A percentile compares a stretch with the other conserved stretches of the same genome.
These are phyloP conservation scores for Drosophila anomelani DNA, from an alignment of 2,888 invertebrate species.

Conservation along the genomic window DNA sequence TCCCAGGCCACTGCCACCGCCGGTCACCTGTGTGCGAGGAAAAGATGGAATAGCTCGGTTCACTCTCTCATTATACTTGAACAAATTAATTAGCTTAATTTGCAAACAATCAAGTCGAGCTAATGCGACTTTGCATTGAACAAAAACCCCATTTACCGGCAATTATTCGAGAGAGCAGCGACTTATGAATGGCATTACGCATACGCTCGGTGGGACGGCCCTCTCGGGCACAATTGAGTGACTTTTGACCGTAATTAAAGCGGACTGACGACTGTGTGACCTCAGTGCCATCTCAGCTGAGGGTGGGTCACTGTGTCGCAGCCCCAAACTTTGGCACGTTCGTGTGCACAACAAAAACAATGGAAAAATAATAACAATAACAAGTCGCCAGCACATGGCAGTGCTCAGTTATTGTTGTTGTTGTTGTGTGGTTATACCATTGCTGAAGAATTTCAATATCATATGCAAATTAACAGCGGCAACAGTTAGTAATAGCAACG, in stretches of 20 bases:
- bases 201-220: slow-evolving; percentile 29
- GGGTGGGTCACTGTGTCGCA: slow-evolving; percentile 11
- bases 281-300: slow-evolving; percentile 26
- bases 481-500: slow-evolving; percentile 18
- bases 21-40: slow-evolving; percentile 83
- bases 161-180: slow-evolving; percentile 32
- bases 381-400: slow-evolving; percentile 20
- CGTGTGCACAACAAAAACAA: slow-evolving; percentile 4
- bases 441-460: slow-evolving; percentile 52
- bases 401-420: slow-evolving; percentile 40
- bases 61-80: slow-evolving; percentile 42
- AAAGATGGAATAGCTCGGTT: slow-evolving; percentile 18
- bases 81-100: slow-evolving; percentile 74
- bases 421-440: slow-evolving; percentile 35
- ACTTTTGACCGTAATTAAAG: slow-evolving; percentile 75
- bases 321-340: slow-evolving; percentile 29
- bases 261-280: slow-evolving; percentile 45
- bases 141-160: slow-evolving; percentile 46
- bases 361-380: slow-evolving; percentile 12
- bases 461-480: slow-evolving; percentile 47
- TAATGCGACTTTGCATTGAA: slow-evolving; percentile 42
- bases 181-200: slow-evolving; percentile 49
- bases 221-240: slow-evolving; percentile 62
- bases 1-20: slow-evolving; percentile 85
- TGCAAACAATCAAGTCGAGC: slow-evolving; percentile 64